Conservation (phyloP, 2,113 vertebrate genomes). For the Kryptolebias marmoratus region DNA sequence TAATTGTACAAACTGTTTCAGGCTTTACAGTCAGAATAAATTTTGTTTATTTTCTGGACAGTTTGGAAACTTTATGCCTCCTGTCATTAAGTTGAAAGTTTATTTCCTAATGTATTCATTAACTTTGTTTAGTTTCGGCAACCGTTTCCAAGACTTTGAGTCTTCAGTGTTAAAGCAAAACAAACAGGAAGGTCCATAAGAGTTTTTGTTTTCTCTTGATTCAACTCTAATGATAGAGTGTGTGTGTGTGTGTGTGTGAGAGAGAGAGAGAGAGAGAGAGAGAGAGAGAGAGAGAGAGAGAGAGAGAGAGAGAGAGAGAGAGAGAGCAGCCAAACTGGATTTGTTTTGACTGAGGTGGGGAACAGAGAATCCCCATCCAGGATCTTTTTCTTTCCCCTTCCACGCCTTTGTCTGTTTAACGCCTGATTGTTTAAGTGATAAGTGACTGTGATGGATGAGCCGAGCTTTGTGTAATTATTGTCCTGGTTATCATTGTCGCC, state of each 20-base stretch:
- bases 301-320: too few species aligned
- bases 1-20: too few species aligned
- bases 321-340: constrained; percentile 41
- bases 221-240: constrained; percentile 4
- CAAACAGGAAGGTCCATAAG: background rate
- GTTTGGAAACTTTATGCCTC: too few species aligned
- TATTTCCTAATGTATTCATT: background rate
- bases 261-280: too few species aligned
- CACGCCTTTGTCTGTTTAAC: constrained; percentile 54
- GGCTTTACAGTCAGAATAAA: too few species aligned
- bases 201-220: background rate
- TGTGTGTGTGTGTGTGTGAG: background rate
- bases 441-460: constrained; percentile 81
- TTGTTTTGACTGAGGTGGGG: constrained; percentile 14
- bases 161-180: too few species aligned
- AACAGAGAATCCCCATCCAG: constrained; percentile 43
- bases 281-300: too few species aligned
- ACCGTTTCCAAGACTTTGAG: background rate
- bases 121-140: background rate
- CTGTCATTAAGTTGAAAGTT: too few species aligned
- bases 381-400: constrained; percentile 46
- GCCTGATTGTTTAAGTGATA: constrained; percentile 77
- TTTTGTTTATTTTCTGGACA: too few species aligned
- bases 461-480: constrained; percentile 81
- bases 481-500: constrained; percentile 80